These are phyloP conservation scores for Cirrhinus mrigala DNA, from an alignment of 2,797 vertebrate species.

Conservation along the genomic window DNA sequence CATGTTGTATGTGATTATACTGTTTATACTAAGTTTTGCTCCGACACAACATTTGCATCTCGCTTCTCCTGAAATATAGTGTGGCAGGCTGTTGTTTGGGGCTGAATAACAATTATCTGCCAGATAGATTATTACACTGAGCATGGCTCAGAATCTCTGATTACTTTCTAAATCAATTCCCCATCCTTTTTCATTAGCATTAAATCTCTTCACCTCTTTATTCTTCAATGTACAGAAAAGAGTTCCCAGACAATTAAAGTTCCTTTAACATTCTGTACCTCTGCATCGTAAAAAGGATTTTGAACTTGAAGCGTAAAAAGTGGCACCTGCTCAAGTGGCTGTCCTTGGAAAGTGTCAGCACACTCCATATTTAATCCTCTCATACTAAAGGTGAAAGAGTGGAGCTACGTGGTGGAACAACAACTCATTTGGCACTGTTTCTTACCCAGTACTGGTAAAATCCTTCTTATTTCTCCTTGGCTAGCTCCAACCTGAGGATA, in stretches of 20 bases:
- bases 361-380: slow-evolving; percentile 26
- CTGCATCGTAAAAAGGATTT: slow-evolving; percentile 7
- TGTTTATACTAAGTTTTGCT: not conserved
- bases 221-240: slow-evolving; percentile 11
- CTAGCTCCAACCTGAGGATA: not conserved
- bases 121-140: slow-evolving; percentile 14
- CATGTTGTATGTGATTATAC: not conserved
- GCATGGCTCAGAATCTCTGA: slow-evolving; percentile 14
- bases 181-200: slow-evolving; percentile 27
- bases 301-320: slow-evolving; percentile 10
- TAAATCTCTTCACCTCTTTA: not conserved
- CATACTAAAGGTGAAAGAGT: slow-evolving; percentile 12
- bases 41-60: not conserved
- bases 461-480: slow-evolving; percentile 30
- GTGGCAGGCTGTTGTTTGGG: slow-evolving; percentile 15
- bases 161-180: slow-evolving; percentile 13
- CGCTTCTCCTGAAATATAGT: slow-evolving; percentile 13
- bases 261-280: slow-evolving; percentile 11
- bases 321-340: not conserved
- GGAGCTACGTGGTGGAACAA: not conserved
- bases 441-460: not conserved
- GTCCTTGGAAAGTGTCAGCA: slow-evolving; percentile 29
- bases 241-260: slow-evolving; percentile 3
- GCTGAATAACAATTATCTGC: slow-evolving; percentile 27
- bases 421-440: slow-evolving; percentile 15